phyloP scores from a whole-genome alignment of 1,140 invertebrate species.

The Heliconius melpomene region DNA sequence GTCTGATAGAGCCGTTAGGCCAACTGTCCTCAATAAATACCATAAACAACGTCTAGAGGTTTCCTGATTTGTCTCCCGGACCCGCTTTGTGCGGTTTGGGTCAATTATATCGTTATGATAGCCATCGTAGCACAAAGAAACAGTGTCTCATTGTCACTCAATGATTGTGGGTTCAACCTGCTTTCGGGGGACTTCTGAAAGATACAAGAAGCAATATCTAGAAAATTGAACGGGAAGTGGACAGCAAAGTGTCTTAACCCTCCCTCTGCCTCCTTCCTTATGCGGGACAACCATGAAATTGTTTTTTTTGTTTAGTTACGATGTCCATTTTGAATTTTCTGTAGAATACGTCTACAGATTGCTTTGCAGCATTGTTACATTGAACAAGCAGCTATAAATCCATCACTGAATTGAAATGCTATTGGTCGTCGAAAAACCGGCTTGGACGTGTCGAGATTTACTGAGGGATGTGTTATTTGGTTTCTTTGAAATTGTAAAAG shows the following conservation, averaged over 20 bases:
- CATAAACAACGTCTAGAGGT: constrained; percentile 38
- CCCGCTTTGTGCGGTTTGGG: neutral
- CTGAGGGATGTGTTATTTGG: neutral
- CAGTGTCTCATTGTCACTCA: too few relatives aligned
- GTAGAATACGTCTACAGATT: constrained; percentile 20
- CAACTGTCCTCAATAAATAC: constrained; percentile 41
- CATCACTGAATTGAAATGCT: constrained; percentile 33
- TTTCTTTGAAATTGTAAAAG: neutral
- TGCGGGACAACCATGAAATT: too few relatives aligned
- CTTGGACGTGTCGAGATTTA: constrained; percentile 3
- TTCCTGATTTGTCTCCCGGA: constrained; percentile 19
- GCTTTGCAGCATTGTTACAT: constrained; percentile 39
- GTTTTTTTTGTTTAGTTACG: constrained; percentile 3
- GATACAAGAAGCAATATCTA: too few relatives aligned
- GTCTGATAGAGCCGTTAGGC: constrained; percentile 17
- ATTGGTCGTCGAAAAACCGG: neutral
- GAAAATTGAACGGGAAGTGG: too few relatives aligned
- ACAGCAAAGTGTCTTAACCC: too few relatives aligned
- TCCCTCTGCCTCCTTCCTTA: too few relatives aligned
- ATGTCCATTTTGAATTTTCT: neutral
- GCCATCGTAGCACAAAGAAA: too few relatives aligned
- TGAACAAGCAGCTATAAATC: constrained; percentile 41
- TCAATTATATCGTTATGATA: neutral
- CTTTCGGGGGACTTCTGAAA: too few relatives aligned
- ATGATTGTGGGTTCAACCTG: neutral